Evolutionary conservation across 2,888 invertebrate genomes (phyloP), one percentile per base, ranked within the genome.

Genomic region (Chrysotoxum bicinctum): DNA sequence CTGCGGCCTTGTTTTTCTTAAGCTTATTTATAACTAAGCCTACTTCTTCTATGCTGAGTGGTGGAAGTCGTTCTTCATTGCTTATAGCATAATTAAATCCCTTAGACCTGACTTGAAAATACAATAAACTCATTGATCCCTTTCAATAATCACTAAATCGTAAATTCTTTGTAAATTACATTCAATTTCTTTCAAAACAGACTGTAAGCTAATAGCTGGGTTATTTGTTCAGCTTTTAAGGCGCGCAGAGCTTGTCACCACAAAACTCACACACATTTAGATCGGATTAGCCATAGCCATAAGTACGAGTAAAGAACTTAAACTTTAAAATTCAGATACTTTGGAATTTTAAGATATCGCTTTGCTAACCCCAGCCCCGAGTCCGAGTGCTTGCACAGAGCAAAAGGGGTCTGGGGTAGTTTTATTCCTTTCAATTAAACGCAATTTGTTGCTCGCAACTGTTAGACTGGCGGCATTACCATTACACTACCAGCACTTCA

Each of bases 401-500:
- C 16, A 43, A 16, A 23, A 19, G 45, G 23, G 26, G n/a, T 10
- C 3, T 6, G 3, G 43, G 48, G 23, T 16, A 3, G 43, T 70
- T 74, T 60, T 75, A 84, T 80, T 85, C 56, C 81, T 64, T 85
- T 85, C 85, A 85, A 85, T 85, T 85, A 85, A 81, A 85, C 76
- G 85, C 85, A 85, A 85, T 85, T 85, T 85, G 85, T 85, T 85
- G 85, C 76, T 66, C 32, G 75, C 79, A 84, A 84, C 80, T 76
- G 79, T 56, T 52, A 62, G 56, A 56, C 58, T 50, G 23, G 50
- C 48, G 66, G 60, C 32, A 56, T 16, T 32, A 45, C 26, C 21
- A 56, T 14, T 32, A 45, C 26, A 26, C 35, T 8, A 1, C 58
- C 12, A 10, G 23, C 43, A 54, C 32, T 32, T 12, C 37, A 32